A percentile compares a stretch with the other conserved stretches of the same genome.
Evolutionary conservation across 2,113 vertebrate genomes (phyloP).

Genomic region (Ellobius talpinus): DNA sequence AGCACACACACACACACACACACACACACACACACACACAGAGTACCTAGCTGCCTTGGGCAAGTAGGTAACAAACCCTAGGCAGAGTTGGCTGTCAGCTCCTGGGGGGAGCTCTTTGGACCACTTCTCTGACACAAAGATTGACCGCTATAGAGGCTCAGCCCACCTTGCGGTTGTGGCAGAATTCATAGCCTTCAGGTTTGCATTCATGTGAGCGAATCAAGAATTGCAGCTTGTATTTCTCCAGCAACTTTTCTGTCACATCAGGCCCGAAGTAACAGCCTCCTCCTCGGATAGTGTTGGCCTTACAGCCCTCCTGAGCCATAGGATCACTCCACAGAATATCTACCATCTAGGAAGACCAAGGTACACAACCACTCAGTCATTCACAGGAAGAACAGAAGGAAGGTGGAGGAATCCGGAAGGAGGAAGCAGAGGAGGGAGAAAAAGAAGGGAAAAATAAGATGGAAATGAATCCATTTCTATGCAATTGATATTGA

Average conservation of each 20-base stretch:
- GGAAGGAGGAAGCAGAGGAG: no score
- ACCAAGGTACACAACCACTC: neutral
- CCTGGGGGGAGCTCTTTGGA: accelerated
- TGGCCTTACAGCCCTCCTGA: constrained; percentile 92
- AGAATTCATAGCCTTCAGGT: constrained; percentile 96
- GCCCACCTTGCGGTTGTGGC: constrained; percentile 91
- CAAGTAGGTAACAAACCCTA: neutral
- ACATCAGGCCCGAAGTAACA: constrained; percentile 96
- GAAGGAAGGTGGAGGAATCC: neutral
- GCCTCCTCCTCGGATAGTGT: constrained; percentile 92
- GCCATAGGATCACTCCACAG: constrained; percentile 96
- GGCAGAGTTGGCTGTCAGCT: accelerated
- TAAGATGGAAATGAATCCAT: neutral
- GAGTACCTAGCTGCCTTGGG: neutral
- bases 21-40: neutral
- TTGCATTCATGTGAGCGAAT: constrained; percentile 98
- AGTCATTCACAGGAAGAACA: neutral
- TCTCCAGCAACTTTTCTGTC: constrained; percentile 89
- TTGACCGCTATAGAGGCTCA: accelerated
- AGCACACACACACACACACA: neutral
- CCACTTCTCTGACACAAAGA: neutral
- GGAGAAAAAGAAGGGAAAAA: no score
- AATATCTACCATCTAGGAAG: constrained; percentile 91
- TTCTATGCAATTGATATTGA: neutral
- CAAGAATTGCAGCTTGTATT: constrained; percentile 91